Conservation (phyloP, 2,797 vertebrate species). For the Leptodactylus fallax region DNA sequence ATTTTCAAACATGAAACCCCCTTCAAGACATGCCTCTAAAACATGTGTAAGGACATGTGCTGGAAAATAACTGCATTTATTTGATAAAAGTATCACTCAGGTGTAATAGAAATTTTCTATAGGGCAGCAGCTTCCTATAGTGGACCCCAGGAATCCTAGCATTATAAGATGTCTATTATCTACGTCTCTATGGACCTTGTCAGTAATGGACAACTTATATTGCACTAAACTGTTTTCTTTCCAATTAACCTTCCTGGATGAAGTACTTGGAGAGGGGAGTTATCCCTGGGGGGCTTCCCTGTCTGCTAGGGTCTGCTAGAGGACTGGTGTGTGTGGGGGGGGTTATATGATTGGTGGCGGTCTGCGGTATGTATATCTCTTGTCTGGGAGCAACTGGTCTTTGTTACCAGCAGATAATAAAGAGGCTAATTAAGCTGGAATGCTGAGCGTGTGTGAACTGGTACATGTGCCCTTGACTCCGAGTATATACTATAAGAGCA, state of each 20-base stretch:
- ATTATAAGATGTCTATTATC: not conserved
- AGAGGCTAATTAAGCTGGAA: slow-evolving; percentile 72
- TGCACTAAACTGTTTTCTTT: slow-evolving; percentile 55
- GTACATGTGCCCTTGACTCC: slow-evolving; percentile 3
- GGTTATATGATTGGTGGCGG: slow-evolving; percentile 25
- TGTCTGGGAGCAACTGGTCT: slow-evolving; percentile 70
- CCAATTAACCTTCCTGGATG: slow-evolving; percentile 46
- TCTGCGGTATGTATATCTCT: slow-evolving; percentile 60
- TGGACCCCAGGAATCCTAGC: not conserved
- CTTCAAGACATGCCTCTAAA: not conserved
- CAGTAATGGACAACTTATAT: slow-evolving; percentile 14
- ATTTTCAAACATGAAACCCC: no score
- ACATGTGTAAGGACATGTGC: not conserved
- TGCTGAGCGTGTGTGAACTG: slow-evolving; percentile 53
- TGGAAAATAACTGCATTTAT: no score
- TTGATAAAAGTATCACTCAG: no score
- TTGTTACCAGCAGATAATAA: slow-evolving; percentile 77
- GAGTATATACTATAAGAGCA: slow-evolving; percentile 9
- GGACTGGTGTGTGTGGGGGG: slow-evolving; percentile 16
- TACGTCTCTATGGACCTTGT: not conserved
- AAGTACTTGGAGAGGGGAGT: slow-evolving; percentile 46
- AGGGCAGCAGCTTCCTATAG: no score
- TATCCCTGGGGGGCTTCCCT: slow-evolving; percentile 20
- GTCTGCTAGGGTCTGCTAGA: slow-evolving; percentile 64
- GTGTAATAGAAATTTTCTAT: not conserved